Evolutionary conservation across 2,888 invertebrate species (phyloP).

Genomic region (Xanthorhoe designata): DNA sequence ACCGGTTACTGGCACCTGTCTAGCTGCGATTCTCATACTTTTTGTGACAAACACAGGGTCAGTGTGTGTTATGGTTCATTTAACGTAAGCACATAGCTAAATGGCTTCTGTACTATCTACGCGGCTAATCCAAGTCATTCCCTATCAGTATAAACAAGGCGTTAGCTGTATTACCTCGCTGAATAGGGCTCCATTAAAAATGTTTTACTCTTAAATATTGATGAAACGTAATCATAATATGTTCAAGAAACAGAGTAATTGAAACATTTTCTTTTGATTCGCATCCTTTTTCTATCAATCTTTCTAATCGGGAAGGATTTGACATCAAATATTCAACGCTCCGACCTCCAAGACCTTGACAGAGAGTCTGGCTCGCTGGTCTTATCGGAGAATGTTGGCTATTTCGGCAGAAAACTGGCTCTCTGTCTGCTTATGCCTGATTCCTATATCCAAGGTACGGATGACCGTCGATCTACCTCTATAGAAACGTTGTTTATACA

Average conservation of each 20-base stretch:
- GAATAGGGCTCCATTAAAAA: no score
- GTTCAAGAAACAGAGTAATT: neutral
- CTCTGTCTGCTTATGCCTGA: neutral
- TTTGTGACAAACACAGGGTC: slow-evolving; percentile 4
- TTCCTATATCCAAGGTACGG: no score
- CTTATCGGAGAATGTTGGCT: slow-evolving; percentile 7
- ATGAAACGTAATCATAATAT: no score
- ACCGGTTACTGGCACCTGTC: slow-evolving; percentile 8
- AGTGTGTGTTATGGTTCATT: neutral
- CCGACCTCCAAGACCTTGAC: neutral
- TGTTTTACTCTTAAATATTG: no score
- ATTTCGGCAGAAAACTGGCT: neutral
- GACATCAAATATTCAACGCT: slow-evolving; percentile 15
- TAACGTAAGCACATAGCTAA: no score
- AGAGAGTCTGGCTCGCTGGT: slow-evolving; percentile 10
- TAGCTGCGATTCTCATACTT: slow-evolving; percentile 9
- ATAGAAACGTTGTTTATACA: no score
- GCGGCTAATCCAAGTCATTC: no score
- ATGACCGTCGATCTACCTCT: no score
- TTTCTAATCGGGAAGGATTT: slow-evolving; percentile 8
- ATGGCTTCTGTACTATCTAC: no score
- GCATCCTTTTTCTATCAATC: slow-evolving; percentile 3
- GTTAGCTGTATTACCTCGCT: no score
- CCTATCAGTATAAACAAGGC: no score
- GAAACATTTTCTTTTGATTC: neutral